Percentiles rank a stretch among this genome's conserved stretches.
Evolutionary conservation across 2,113 vertebrate species (phyloP).

Genomic region (Sciurus niger): DNA sequence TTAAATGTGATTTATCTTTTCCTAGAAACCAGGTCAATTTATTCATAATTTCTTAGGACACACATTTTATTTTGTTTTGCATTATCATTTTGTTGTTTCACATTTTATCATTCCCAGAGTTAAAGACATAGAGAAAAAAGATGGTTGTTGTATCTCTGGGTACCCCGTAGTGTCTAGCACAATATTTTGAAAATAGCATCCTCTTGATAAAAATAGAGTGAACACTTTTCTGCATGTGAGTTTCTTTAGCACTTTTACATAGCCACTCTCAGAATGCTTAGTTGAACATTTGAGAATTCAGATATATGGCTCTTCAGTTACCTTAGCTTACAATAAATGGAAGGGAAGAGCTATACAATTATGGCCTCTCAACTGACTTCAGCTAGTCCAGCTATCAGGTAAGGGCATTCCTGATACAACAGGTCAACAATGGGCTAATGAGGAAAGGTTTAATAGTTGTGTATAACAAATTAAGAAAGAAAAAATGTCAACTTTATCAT

Average conservation of each 20-base stretch:
- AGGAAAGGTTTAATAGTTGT: neutral
- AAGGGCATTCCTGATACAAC: neutral
- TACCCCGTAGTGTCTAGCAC: neutral
- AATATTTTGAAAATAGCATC: neutral
- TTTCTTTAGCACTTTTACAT: neutral
- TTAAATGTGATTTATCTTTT: neutral
- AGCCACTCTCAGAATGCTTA: neutral
- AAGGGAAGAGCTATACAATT: neutral
- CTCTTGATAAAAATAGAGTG: neutral
- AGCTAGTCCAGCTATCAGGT: neutral
- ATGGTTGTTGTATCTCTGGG: neutral
- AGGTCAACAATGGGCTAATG: neutral
- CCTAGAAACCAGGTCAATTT: neutral
- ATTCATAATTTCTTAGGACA: neutral
- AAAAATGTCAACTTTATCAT: neutral
- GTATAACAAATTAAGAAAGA: constrained; percentile 26
- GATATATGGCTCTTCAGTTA: neutral
- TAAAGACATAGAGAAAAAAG: neutral
- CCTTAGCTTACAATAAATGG: neutral
- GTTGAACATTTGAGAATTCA: neutral
- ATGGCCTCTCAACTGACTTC: neutral
- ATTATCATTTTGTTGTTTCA: neutral
- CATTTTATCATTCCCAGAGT: neutral
- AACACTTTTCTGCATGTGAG: neutral
- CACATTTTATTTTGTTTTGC: constrained; percentile 29